These are phyloP conservation scores for Andrena bucephala DNA, from an alignment of 2,888 invertebrate genomes.

Conservation along the genomic window DNA sequence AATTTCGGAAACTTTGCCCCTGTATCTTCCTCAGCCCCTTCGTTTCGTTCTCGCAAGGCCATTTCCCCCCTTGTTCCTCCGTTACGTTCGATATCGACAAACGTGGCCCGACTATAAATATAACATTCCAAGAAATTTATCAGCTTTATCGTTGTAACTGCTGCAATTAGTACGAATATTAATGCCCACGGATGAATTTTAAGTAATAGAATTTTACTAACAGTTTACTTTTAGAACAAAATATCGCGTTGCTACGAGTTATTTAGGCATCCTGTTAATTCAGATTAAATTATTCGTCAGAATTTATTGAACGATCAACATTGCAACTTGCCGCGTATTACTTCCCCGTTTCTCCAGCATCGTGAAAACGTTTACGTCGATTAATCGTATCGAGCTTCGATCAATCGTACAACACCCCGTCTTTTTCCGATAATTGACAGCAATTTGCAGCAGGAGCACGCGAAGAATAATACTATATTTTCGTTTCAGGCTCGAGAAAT, in stretches of 20 bases:
- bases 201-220: too few relatives aligned
- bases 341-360: neutral
- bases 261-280: too few relatives aligned
- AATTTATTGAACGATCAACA: neutral
- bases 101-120: neutral
- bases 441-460: slow-evolving; percentile 14
- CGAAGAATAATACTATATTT: neutral
- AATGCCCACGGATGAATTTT: too few relatives aligned
- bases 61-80: neutral
- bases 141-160: neutral
- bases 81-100: neutral
- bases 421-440: neutral
- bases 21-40: neutral
- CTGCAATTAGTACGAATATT: too few relatives aligned
- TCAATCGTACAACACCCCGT: slow-evolving; percentile 3
- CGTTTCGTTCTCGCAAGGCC: neutral
- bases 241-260: too few relatives aligned
- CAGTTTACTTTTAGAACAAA: too few relatives aligned
- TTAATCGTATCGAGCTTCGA: neutral
- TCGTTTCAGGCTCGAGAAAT: neutral
- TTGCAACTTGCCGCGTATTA: neutral
- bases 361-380: neutral
- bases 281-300: too few relatives aligned
- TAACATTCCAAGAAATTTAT: neutral
- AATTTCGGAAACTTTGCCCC: slow-evolving; percentile 36